Conservation (phyloP, 1,140 invertebrate genomes). For the Rhopalosiphum padi region DNA sequence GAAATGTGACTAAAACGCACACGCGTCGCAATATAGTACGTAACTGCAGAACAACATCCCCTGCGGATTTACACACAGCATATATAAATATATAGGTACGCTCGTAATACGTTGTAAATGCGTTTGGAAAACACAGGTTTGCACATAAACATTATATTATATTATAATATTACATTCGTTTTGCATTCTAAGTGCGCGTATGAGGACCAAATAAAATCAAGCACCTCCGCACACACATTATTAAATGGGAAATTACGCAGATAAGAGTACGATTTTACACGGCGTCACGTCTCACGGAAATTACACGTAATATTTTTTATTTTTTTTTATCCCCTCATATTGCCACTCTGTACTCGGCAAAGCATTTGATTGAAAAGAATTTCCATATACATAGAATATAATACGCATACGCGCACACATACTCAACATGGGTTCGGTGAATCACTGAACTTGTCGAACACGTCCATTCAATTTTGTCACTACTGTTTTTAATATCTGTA, state of each 20-base stretch:
- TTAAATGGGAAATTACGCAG: constrained; percentile 50
- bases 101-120: not conserved
- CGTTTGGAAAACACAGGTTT: constrained; percentile 19
- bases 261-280: not conserved
- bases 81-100: not conserved
- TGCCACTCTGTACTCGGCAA: not conserved
- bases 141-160: not conserved
- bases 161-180: constrained; percentile 13
- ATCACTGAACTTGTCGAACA: not conserved
- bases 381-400: not conserved
- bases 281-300: constrained; percentile 28
- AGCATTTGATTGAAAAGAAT: not conserved
- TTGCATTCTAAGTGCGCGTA: constrained; percentile 32
- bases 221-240: not conserved
- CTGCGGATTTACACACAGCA: not conserved
- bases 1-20: not conserved
- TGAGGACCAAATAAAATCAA: not conserved
- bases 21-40: not conserved
- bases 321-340: not conserved
- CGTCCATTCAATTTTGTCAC: not conserved
- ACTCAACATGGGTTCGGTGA: not conserved
- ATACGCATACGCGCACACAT: not conserved
- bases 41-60: not conserved
- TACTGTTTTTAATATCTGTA: not conserved
- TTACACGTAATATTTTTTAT: constrained; percentile 1